Evolutionary conservation across 2,113 vertebrate species (phyloP), one percentile per base, ranked within the genome.

Genomic region (Neotragus pygmaeus): DNA sequence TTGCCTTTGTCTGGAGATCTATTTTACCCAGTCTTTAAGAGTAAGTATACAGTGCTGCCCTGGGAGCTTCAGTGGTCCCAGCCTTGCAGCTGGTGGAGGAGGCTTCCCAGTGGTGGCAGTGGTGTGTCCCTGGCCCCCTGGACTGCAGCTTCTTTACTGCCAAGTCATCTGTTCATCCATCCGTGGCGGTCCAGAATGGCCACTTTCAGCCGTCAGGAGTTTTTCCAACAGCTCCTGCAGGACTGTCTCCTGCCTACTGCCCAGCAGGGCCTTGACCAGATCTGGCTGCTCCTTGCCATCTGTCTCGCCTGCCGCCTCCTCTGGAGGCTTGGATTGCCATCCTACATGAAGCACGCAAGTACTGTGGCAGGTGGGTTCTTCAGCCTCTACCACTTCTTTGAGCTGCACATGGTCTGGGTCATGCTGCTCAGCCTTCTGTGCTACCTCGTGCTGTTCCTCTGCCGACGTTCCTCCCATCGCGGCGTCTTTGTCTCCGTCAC

Each of bases 381-480:
- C 98, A 98, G 98, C 51, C 99, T 99, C 78, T 99, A 99, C 98
- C 99, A 99, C 97, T 99, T 99, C 98, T 99, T 99, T 97, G 99
- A 99, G 98, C 98, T 99, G 66, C 99, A 99, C 91, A 99, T 99
- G 99, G 99, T 99, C 96, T 99, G 99, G 99, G 99, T 99, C 90
- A 99, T 99, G 45, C 98, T 99, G 9, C 99, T 99, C 89, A 99
- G 99, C 98, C 99, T 99, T 84, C 98, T 99, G 88, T 99, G 99
- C 98, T 99, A 99, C 99, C 99, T 99, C 97, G 99, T 99, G 98
- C 99, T 99, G 94, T 99, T 99, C 98, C 98, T 99, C 95, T 99
- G 99, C 98, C 99, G 99, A 78, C 99, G 99, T 97, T 99, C 99
- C 0, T 99, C 98, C 95, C 99, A 99, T 92, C 98, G 99, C 0